Base-by-base conservation (phyloP, 2,113 vertebrate genomes). In the human region DNA sequence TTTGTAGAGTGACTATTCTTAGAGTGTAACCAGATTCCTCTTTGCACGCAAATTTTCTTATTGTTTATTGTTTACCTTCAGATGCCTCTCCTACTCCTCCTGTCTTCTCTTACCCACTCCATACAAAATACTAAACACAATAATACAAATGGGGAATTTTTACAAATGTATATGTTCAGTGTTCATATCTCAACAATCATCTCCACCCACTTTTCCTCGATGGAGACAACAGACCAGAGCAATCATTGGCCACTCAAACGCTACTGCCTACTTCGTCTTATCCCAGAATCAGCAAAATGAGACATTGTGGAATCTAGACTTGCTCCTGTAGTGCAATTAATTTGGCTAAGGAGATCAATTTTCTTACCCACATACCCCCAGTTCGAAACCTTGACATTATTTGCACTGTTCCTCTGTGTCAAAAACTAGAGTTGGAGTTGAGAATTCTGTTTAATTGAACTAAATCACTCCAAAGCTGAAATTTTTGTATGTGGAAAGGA, bases 31-130 rank as follows among this genome's bases (percentile, higher is more conserved):
- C 40, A 82, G 80, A 48, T 66, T 43, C 72, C 85, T 73, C 87
- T 92, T 57, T 32, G 17, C 61, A 76, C 70, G 94, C 22, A 83
- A 76, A 93, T 43, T 90, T 48, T 78, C 14, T 61, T 18, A 18
- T 79, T 83, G 48, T 55, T 94, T 94, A 89, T 92, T 94, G 27
- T 89, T 93, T 94, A 76, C 57, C 40, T 94, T 90, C 23, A 35
- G 23, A 2, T 50, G 20, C 23, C 52, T 94, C 16, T 93, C 10
- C 12, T 5, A 76, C 5, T n/a, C 35, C 4, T 61, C 10, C 17
- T 14, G 30, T 20, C 2, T 93, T 75, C 70, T 64, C n/a, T 64
- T 84, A 75, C 13, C 40, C 18, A 50, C 27, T 96, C 27, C 40
- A 75, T 1, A 66, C 75, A 45, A n/a, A 92, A 52, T 48, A n/a